Evolutionary conservation across 2,888 invertebrate genomes (phyloP).

Genomic region (Eretmocerus hayati): DNA sequence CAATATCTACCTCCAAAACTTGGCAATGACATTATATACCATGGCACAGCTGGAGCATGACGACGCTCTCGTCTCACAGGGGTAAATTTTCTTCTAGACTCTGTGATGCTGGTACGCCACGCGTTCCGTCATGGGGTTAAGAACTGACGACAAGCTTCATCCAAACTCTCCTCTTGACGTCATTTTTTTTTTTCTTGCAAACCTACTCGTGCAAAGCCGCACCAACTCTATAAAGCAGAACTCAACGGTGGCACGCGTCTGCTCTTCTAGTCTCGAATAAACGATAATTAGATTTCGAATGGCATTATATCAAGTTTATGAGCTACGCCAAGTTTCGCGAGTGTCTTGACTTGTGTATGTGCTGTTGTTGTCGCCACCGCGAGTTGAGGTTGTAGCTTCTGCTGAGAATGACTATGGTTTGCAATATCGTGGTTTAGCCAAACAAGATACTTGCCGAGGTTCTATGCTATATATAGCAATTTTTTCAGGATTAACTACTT

Average conservation of each 20-base stretch:
- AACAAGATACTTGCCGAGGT: too few relatives aligned
- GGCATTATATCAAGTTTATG: constrained; percentile 26
- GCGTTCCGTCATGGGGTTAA: not conserved
- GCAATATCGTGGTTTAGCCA: too few relatives aligned
- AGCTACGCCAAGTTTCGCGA: constrained; percentile 21
- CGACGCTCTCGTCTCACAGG: not conserved
- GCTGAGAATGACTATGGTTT: too few relatives aligned
- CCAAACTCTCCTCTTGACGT: constrained; percentile 1
- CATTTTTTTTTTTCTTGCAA: not conserved
- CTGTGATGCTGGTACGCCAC: not conserved
- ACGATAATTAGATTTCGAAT: constrained; percentile 30
- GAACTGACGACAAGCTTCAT: not conserved
- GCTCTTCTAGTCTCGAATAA: constrained; percentile 25
- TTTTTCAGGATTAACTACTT: too few relatives aligned
- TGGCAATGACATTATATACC: constrained; percentile 4
- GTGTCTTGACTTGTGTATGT: too few relatives aligned
- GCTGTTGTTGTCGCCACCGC: not conserved
- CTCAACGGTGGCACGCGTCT: constrained; percentile 14
- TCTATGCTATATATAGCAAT: too few relatives aligned
- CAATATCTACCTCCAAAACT: constrained; percentile 3
- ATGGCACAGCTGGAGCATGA: not conserved
- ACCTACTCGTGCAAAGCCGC: too few relatives aligned
- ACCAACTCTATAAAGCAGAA: too few relatives aligned
- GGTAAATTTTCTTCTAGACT: not conserved
- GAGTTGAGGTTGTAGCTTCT: not conserved